Conservation (phyloP, 2,113 vertebrate species). For the Melanotaenia duboulayi region DNA sequence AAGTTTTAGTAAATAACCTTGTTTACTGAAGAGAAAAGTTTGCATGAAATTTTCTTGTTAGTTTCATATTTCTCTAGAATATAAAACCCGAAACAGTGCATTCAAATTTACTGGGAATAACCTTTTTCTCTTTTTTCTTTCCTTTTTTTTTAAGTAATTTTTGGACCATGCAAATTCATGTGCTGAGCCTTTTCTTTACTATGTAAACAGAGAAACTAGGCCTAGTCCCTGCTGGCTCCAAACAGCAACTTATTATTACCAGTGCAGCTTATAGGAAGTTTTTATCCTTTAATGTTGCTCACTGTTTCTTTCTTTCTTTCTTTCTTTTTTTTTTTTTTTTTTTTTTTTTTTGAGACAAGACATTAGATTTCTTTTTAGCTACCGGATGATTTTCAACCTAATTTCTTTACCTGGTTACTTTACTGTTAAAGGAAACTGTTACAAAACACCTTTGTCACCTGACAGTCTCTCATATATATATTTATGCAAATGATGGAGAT, state of each 20-base stretch:
- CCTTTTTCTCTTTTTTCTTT: neutral
- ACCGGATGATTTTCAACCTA: neutral
- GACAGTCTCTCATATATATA: neutral
- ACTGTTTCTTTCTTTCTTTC: neutral
- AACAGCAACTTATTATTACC: constrained; percentile 8
- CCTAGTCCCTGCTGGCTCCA: constrained; percentile 5
- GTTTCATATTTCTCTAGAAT: neutral
- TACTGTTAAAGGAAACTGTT: neutral
- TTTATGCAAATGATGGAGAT: too few species aligned
- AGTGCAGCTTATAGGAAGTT: neutral
- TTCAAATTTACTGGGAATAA: neutral
- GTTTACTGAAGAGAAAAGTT: constrained; percentile 20
- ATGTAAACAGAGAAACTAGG: constrained; percentile 34
- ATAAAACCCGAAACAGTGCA: neutral
- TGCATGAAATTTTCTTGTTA: constrained; percentile 21
- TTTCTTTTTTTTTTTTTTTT: too few species aligned
- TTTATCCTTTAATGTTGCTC: neutral
- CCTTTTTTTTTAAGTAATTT: constrained; percentile 3
- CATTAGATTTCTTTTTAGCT: neutral
- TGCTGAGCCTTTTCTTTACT: constrained; percentile 19
- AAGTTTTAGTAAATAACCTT: neutral
- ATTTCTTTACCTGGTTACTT: neutral
- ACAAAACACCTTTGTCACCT: neutral
- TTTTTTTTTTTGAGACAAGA: neutral
- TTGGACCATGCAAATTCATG: constrained; percentile 16